phyloP scores from a whole-genome alignment of 2,888 invertebrate species.

The Nomada goodeniana region DNA sequence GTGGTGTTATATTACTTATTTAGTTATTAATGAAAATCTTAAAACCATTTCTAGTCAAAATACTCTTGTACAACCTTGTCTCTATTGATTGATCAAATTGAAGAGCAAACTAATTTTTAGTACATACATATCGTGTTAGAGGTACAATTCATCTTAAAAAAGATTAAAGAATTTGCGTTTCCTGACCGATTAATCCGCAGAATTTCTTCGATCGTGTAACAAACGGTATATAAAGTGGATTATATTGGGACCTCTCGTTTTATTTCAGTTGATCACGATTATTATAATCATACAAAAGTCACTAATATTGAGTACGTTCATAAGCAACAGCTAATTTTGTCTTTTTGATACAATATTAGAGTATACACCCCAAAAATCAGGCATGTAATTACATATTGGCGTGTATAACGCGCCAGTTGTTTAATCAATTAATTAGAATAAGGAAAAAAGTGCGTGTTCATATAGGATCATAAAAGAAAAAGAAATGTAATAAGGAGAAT shows the following conservation, averaged over 20 bases:
- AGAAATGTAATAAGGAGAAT: constrained; percentile 54
- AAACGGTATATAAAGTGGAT: constrained; percentile 28
- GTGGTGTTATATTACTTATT: constrained; percentile 33
- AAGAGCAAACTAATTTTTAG: constrained; percentile 78
- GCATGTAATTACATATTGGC: constrained; percentile 54
- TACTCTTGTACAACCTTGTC: constrained; percentile 62
- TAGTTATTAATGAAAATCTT: constrained; percentile 43
- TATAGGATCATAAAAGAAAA: constrained; percentile 76
- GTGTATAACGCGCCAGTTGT: constrained; percentile 58
- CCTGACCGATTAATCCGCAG: constrained; percentile 39
- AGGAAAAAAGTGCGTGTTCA: constrained; percentile 76
- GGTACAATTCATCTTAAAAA: constrained; percentile 70
- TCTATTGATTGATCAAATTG: constrained; percentile 61
- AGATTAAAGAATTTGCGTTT: constrained; percentile 53
- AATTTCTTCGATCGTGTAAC: constrained; percentile 42
- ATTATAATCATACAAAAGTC: constrained; percentile 51
- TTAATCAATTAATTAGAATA: constrained; percentile 68
- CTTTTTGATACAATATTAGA: constrained; percentile 72
- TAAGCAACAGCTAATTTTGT: constrained; percentile 64
- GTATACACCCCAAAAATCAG: constrained; percentile 48
- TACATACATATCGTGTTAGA: constrained; percentile 80
- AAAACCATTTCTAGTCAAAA: constrained; percentile 59
- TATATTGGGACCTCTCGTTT: constrained; percentile 47
- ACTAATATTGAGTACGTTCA: constrained; percentile 55
- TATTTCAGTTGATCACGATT: constrained; percentile 46